phyloP scores from a whole-genome alignment of 2,888 invertebrate genomes.

The Apamea monoglypha region DNA sequence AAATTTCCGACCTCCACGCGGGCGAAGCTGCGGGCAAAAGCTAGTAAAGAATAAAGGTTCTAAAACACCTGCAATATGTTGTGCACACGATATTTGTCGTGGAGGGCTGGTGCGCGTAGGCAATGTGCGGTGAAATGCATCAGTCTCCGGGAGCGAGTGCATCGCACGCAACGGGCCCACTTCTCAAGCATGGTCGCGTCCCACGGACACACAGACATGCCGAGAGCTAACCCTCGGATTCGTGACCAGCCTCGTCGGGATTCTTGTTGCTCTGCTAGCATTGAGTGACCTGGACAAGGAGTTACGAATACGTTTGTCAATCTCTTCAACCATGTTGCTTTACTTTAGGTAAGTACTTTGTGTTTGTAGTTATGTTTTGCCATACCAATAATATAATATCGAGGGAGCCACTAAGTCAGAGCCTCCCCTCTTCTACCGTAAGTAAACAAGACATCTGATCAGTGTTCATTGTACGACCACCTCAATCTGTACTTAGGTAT shows the following conservation, averaged over 20 bases:
- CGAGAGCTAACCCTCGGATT: constrained; percentile 82
- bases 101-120: constrained; percentile 81
- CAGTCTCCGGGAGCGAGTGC: constrained; percentile 76
- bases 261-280: constrained; percentile 85
- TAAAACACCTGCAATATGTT: constrained; percentile 82
- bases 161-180: constrained; percentile 83
- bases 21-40: background rate
- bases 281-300: constrained; percentile 81
- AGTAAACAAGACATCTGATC: background rate
- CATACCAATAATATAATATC: background rate
- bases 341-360: background rate
- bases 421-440: background rate
- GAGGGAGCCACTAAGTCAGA: background rate
- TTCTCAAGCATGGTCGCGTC: constrained; percentile 82
- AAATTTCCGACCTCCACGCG: background rate
- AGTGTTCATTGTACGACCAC: background rate
- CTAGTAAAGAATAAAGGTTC: background rate
- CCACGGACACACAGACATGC: constrained; percentile 81
- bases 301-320: background rate
- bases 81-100: constrained; percentile 83
- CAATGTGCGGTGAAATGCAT: constrained; percentile 85
- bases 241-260: constrained; percentile 76
- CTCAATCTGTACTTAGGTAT: background rate
- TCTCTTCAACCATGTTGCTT: background rate
- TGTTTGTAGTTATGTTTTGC: background rate